These are phyloP conservation scores for Seladonia tumulorum DNA, from an alignment of 2,888 invertebrate genomes.

Conservation along the genomic window DNA sequence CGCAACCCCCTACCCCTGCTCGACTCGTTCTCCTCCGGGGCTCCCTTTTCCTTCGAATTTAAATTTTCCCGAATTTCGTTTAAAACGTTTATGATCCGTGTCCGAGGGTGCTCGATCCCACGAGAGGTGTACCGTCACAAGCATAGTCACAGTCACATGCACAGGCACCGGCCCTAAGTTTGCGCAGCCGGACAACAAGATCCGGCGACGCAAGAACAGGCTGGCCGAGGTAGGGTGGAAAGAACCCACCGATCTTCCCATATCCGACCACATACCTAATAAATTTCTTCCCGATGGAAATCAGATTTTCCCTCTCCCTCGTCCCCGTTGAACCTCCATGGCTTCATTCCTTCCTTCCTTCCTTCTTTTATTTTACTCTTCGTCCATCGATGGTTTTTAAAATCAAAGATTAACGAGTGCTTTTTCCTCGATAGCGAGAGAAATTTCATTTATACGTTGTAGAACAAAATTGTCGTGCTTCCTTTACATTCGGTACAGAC, in stretches of 20 bases:
- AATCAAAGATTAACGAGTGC: background rate
- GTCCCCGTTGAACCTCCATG: background rate
- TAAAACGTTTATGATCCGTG: slow-evolving; percentile 83
- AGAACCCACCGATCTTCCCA: slow-evolving; percentile 74
- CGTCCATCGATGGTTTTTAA: background rate
- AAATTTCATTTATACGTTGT: background rate
- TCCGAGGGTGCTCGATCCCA: slow-evolving; percentile 75
- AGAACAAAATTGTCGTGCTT: too few relatives aligned
- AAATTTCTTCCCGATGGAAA: slow-evolving; percentile 66
- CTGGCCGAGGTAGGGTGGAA: slow-evolving; percentile 7
- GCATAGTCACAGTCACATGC: background rate
- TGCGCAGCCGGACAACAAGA: slow-evolving; percentile 80
- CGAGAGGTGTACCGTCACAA: slow-evolving; percentile 43
- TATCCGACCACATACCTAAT: slow-evolving; percentile 71
- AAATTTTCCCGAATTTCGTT: slow-evolving; percentile 82
- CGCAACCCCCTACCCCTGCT: slow-evolving; percentile 11
- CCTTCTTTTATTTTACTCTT: background rate
- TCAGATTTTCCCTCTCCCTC: slow-evolving; percentile 58
- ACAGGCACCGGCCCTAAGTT: slow-evolving; percentile 72
- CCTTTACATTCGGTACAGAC: background rate
- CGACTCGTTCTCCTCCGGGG: background rate
- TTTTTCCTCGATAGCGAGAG: too few relatives aligned
- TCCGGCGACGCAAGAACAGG: slow-evolving; percentile 33
- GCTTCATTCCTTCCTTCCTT: background rate
- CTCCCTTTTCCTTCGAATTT: slow-evolving; percentile 70